Percentiles rank a stretch among this genome's conserved stretches.
Evolutionary conservation across 2,888 invertebrate genomes (phyloP).

Genomic region (Drosophila antonietae): DNA sequence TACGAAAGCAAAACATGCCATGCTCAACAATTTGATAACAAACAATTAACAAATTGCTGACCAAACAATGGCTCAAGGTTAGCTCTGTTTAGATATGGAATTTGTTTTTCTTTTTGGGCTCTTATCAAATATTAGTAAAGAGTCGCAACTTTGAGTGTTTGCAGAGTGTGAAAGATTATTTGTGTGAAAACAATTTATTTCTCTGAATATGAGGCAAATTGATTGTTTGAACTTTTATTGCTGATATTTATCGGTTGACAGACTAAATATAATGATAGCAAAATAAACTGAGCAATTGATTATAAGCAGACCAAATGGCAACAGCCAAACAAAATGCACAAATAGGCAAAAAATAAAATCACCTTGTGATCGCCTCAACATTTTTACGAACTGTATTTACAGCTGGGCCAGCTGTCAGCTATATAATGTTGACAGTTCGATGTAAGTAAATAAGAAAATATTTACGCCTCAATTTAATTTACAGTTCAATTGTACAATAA

Average conservation of each 20-base stretch:
- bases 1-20: slow-evolving; percentile 13
- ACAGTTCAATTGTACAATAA: slow-evolving; percentile 53
- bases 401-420: slow-evolving; percentile 33
- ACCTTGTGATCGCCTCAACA: slow-evolving; percentile 5
- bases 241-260: slow-evolving; percentile 1
- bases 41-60: slow-evolving; percentile 30
- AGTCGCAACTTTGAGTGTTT: background rate
- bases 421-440: slow-evolving; percentile 31
- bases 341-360: slow-evolving; percentile 11
- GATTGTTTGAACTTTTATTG: slow-evolving; percentile 18
- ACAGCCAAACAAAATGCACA: slow-evolving; percentile 19
- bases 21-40: slow-evolving; percentile 47
- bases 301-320: slow-evolving; percentile 9
- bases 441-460: slow-evolving; percentile 56
- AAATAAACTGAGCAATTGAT: slow-evolving; percentile 17
- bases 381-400: slow-evolving; percentile 30
- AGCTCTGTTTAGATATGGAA: slow-evolving; percentile 6
- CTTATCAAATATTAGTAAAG: background rate
- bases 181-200: background rate
- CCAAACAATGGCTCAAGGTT: slow-evolving; percentile 40
- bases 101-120: background rate
- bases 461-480: slow-evolving; percentile 57
- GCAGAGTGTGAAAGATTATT: background rate
- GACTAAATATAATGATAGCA: slow-evolving; percentile 40
- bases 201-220: background rate